Percentiles rank a stretch among this genome's conserved stretches.
phyloP scores from a whole-genome alignment of 2,888 invertebrate species.

The Caenorhabditis becei region DNA sequence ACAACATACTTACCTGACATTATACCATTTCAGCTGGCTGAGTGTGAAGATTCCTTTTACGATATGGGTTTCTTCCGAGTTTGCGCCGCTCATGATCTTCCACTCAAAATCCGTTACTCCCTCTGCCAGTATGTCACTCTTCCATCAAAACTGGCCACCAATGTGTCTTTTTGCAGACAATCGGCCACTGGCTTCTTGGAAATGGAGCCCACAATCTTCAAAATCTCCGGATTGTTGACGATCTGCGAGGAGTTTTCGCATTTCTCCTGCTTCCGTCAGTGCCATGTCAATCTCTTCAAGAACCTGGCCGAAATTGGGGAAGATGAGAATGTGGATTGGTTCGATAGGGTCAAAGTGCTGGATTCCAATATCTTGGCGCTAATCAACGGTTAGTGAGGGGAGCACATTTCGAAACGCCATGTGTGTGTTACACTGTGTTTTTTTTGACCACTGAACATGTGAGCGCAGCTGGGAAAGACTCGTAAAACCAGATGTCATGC shows the following conservation, averaged over 20 bases:
- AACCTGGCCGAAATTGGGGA: conserved; percentile 13
- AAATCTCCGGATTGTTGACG: conserved; percentile 27
- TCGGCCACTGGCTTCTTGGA: conserved; percentile 11
- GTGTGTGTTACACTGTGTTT: background rate
- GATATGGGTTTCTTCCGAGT: conserved; percentile 19
- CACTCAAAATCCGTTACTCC: conserved; percentile 30
- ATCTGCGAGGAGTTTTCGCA: conserved; percentile 35
- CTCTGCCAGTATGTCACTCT: conserved; percentile 32
- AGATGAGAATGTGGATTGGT: conserved; percentile 46
- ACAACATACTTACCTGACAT: background rate
- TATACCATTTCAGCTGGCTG: conserved; percentile 26
- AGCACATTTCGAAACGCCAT: too few relatives aligned
- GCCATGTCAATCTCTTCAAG: conserved; percentile 41
- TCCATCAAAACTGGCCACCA: background rate
- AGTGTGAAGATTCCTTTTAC: conserved; percentile 37
- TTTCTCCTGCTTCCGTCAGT: conserved; percentile 44
- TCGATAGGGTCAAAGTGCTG: conserved; percentile 23
- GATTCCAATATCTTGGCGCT: conserved; percentile 34
- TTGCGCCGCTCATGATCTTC: background rate
- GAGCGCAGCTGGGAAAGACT: background rate
- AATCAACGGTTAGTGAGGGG: conserved; percentile 27
- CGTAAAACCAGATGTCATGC: background rate
- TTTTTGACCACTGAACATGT: background rate
- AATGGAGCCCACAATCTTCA: conserved; percentile 39
- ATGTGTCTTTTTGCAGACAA: conserved; percentile 13